Evolutionary conservation across 2,797 vertebrate species (phyloP), one percentile per base, ranked within the genome.

Genomic region (Mareca penelope): DNA sequence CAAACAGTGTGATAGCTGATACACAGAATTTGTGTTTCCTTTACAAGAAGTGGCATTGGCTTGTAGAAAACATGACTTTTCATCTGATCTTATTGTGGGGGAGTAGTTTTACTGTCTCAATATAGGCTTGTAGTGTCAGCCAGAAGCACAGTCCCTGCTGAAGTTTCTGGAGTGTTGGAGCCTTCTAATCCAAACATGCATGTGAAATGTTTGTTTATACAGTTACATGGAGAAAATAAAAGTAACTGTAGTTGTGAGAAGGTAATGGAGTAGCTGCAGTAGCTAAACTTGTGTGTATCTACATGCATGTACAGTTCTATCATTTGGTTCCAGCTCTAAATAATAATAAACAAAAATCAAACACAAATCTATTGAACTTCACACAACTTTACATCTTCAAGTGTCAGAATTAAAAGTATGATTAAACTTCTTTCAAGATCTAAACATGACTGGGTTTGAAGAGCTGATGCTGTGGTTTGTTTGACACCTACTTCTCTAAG

Each of bases 11-110:
- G 29, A 52, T 19, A 29, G 29, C 23, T 24, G 12, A 78, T 15
- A 15, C 9, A 15, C 9, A 18, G 2, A 13, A 37, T 52, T 55
- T 75, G 26, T 63, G 9, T 21, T 10, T 40, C 50, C 28, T 56
- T 50, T 26, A 42, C 37, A 59, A 63, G n/a, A 55, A 60, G 14
- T 29, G 5, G 7, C 44, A 1, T 21, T 53, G 15, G 12, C 0
- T 0, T 37, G 21, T 1, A 2, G 33, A 50, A 88, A 82, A 48
- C 2, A 7, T 0, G 0, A 6, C 14, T 60, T 39, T 42, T n/a
- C 10, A 4, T 67, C 29, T 39, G 8, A 67, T 3, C 1, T 5
- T 35, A 55, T 40, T 56, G 12, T n/a, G 11, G 18, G 24, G 5
- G 37, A 61, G 29, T 6, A 2, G 4, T 68, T 80, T 85, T 67